Evolutionary conservation across 2,888 invertebrate genomes (phyloP).

Genomic region (Dynastes tityus): DNA sequence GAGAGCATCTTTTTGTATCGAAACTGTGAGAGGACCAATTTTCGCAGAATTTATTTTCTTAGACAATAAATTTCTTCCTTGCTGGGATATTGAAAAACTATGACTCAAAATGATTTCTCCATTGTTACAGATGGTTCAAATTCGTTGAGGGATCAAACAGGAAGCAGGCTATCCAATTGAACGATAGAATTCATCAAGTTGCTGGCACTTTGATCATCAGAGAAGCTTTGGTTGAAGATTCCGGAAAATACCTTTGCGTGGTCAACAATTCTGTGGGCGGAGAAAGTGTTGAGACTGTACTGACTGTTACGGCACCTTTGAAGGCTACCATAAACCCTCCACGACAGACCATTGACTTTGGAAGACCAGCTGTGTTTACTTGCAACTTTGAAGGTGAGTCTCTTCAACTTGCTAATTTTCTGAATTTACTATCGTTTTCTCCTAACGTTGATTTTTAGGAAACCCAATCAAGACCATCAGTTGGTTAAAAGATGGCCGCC

Average conservation of each 20-base stretch:
- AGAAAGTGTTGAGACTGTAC: constrained; percentile 92
- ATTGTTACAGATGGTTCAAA: constrained; percentile 93
- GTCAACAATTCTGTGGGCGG: constrained; percentile 96
- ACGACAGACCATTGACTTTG: constrained; percentile 92
- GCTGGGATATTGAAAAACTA: background rate
- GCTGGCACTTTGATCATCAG: constrained; percentile 95
- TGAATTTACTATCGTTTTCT: background rate
- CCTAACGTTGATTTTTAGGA: constrained; percentile 57
- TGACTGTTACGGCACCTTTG: constrained; percentile 93
- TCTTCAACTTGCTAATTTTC: too few relatives aligned
- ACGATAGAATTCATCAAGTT: constrained; percentile 92
- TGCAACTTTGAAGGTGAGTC: constrained; percentile 85
- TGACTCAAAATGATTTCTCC: constrained; percentile 4
- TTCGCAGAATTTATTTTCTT: background rate
- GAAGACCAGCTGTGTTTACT: constrained; percentile 91
- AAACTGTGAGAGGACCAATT: background rate
- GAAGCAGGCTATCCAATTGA: constrained; percentile 90
- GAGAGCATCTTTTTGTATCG: background rate
- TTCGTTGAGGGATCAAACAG: constrained; percentile 90
- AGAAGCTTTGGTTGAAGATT: constrained; percentile 92
- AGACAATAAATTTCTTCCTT: background rate
- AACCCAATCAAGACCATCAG: constrained; percentile 93
- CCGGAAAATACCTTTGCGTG: constrained; percentile 94
- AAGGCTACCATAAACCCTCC: constrained; percentile 92
- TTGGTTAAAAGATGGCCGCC: constrained; percentile 95